phyloP scores from a whole-genome alignment of 2,113 vertebrate species.

The Takifugu flavidus region DNA sequence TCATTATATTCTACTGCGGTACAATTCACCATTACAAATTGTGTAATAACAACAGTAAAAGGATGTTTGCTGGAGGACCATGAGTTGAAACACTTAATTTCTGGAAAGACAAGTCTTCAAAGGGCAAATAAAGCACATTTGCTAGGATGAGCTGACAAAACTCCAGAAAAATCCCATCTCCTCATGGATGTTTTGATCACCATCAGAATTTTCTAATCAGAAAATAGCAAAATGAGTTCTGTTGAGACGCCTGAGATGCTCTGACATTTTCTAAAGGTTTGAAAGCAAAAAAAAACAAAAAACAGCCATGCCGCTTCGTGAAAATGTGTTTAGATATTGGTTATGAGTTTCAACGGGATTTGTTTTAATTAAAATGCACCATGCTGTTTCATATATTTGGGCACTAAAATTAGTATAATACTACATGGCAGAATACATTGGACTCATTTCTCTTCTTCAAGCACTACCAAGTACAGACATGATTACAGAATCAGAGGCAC shows the following conservation, averaged over 20 bases:
- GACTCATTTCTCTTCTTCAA: slow-evolving; percentile 48
- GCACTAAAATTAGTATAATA: slow-evolving; percentile 46
- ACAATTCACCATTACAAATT: slow-evolving; percentile 32
- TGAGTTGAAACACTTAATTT: slow-evolving; percentile 14
- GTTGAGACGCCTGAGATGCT: slow-evolving; percentile 51
- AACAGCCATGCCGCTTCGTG: slow-evolving; percentile 31
- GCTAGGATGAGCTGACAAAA: neutral
- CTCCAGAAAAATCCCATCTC: slow-evolving; percentile 10
- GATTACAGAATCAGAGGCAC: slow-evolving; percentile 68
- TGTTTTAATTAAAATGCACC: slow-evolving; percentile 49
- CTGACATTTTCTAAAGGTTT: slow-evolving; percentile 4
- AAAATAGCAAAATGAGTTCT: slow-evolving; percentile 13
- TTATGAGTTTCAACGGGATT: slow-evolving; percentile 25
- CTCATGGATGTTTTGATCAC: slow-evolving; percentile 10
- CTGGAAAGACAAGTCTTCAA: slow-evolving; percentile 34
- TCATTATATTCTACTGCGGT: slow-evolving; percentile 34
- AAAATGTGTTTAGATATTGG: slow-evolving; percentile 31
- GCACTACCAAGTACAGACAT: slow-evolving; percentile 58
- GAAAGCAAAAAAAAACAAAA: slow-evolving; percentile 20
- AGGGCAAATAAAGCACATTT: slow-evolving; percentile 9
- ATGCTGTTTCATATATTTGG: slow-evolving; percentile 53
- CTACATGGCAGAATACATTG: slow-evolving; percentile 50
- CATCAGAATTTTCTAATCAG: slow-evolving; percentile 4
- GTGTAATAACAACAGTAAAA: slow-evolving; percentile 24
- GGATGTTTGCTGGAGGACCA: slow-evolving; percentile 11